Evolutionary conservation across 2,888 invertebrate genomes (phyloP).

Genomic region (Caenorhabditis sp.): DNA sequence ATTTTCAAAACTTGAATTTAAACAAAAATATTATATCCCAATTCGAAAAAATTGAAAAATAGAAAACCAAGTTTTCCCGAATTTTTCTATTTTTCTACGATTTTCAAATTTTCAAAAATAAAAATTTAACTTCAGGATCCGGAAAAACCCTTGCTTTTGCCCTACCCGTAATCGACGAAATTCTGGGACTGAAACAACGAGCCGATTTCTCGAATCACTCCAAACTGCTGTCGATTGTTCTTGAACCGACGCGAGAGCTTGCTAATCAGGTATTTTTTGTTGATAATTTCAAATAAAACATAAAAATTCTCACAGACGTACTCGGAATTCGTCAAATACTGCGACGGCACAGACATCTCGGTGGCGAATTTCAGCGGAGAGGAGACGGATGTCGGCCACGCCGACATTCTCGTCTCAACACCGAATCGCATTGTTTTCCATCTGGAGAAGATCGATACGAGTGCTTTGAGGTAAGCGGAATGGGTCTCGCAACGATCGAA

Average conservation of each 20-base stretch:
- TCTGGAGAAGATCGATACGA: constrained; percentile 85
- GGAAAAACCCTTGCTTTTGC: constrained; percentile 97
- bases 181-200: constrained; percentile 84
- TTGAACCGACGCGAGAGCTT: constrained; percentile 95
- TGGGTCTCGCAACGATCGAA: too few species aligned
- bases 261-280: constrained; percentile 91
- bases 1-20: too few species aligned
- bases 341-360: constrained; percentile 21
- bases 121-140: constrained; percentile 86
- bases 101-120: background rate
- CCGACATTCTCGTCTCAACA: constrained; percentile 94
- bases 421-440: constrained; percentile 93
- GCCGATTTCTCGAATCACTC: constrained; percentile 81
- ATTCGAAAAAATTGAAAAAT: too few species aligned
- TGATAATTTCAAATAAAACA: too few species aligned
- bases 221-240: constrained; percentile 88
- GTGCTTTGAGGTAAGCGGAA: constrained; percentile 29
- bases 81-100: background rate
- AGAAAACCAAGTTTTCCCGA: too few species aligned
- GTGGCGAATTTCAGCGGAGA: constrained; percentile 48
- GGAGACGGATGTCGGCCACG: constrained; percentile 54
- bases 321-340: constrained; percentile 51
- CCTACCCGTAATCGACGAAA: constrained; percentile 90
- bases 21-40: too few species aligned
- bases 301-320: constrained; percentile 56